phyloP scores from a whole-genome alignment of 2,797 vertebrate species.

The Masticophis lateralis region DNA sequence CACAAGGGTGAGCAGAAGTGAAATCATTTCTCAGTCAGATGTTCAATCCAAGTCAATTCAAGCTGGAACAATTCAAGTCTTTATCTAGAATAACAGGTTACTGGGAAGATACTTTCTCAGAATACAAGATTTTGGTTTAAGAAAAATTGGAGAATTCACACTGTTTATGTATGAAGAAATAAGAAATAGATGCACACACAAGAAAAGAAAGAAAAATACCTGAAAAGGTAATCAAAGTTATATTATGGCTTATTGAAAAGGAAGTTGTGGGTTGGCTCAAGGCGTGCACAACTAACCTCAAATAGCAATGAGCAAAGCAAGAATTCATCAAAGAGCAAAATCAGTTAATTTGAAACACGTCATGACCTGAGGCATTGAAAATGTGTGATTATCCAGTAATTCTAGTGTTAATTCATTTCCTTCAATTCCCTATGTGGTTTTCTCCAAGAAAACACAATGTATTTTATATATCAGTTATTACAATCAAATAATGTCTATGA shows the following conservation, averaged over 20 bases:
- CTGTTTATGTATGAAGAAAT: constrained; percentile 63
- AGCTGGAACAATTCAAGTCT: constrained; percentile 47
- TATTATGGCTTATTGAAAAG: constrained; percentile 82
- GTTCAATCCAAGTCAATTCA: constrained; percentile 25
- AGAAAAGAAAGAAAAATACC: not conserved
- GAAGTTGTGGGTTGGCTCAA: constrained; percentile 76
- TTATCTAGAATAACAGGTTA: constrained; percentile 55
- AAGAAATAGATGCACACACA: not conserved
- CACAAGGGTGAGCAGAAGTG: constrained; percentile 60
- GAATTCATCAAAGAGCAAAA: constrained; percentile 74
- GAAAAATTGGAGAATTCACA: constrained; percentile 71
- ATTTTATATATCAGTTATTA: not conserved
- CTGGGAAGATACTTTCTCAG: constrained; percentile 65
- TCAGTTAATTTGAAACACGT: constrained; percentile 72
- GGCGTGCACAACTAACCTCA: constrained; percentile 72
- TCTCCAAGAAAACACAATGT: not conserved
- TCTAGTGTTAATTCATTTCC: constrained; percentile 9
- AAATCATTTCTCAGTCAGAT: constrained; percentile 59
- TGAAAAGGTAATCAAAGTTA: constrained; percentile 55
- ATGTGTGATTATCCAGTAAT: constrained; percentile 27
- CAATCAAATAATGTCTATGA: not conserved
- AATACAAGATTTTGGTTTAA: constrained; percentile 66
- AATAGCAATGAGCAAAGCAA: constrained; percentile 72
- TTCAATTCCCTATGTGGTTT: constrained; percentile 32
- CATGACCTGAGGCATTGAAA: constrained; percentile 41